A percentile compares a stretch with the other conserved stretches of the same genome.
Conservation (phyloP, 1,140 invertebrate genomes). For the Pseudomyrmex gracilis region DNA sequence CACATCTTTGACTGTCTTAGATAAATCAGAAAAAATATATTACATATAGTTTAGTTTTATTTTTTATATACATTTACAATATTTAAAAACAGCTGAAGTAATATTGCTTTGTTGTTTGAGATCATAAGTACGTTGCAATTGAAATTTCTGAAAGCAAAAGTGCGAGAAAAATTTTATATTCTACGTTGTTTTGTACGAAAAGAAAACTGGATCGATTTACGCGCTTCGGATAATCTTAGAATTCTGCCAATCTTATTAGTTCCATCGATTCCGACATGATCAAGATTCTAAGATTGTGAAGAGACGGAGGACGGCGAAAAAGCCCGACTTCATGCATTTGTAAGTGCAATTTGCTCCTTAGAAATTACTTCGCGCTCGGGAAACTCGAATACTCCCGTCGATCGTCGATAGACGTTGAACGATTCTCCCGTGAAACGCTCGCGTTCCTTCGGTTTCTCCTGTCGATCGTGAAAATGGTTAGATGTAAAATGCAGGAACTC, state of each 20-base stretch:
- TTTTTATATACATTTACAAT: no score
- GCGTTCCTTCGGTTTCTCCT: conserved; percentile 42
- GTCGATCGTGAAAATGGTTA: conserved; percentile 50
- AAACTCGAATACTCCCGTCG: conserved; percentile 60
- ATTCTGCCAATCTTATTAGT: conserved; percentile 52
- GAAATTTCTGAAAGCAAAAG: no score
- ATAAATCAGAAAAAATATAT: no score
- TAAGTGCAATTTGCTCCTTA: conserved; percentile 62
- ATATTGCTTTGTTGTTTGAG: no score
- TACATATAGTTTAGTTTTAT: no score
- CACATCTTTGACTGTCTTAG: no score
- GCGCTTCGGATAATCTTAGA: conserved; percentile 16
- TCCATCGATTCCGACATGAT: conserved; percentile 38
- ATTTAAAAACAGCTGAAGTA: no score
- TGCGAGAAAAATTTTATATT: no score
- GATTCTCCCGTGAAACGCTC: conserved; percentile 48
- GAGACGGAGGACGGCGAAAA: conserved; percentile 19
- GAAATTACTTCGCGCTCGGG: conserved; percentile 57
- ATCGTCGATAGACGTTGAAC: conserved; percentile 48
- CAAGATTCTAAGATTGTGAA: conserved; percentile 54
- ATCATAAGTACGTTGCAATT: no score
- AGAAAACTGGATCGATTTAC: conserved; percentile 14
- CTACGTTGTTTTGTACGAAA: not conserved
- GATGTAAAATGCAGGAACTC: conserved; percentile 60
- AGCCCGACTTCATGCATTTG: conserved; percentile 58